Conservation (phyloP, 2,113 vertebrate species). For the Tragelaphus imberbis region DNA sequence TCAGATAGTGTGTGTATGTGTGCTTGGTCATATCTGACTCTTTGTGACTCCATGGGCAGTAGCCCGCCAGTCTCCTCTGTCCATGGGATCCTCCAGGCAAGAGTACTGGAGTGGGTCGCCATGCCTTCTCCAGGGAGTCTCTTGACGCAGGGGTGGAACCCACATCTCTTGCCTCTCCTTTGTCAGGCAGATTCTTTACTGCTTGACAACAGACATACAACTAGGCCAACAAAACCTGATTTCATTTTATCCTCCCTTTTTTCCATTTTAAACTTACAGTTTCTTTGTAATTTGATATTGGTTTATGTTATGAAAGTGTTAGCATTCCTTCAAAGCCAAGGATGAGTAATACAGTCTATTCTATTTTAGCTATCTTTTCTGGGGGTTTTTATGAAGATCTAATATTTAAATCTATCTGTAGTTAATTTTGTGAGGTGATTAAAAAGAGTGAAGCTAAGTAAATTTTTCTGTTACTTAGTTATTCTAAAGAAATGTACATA, state of each 20-base stretch:
- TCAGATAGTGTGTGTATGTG: neutral
- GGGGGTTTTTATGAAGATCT: neutral
- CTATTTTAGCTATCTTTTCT: neutral
- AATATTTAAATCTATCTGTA: neutral
- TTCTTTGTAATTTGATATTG: neutral
- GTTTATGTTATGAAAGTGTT: neutral
- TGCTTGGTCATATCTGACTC: neutral
- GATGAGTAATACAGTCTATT: neutral
- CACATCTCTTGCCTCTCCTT: neutral
- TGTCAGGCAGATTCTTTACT: neutral
- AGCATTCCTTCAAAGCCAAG: neutral
- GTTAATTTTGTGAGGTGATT: neutral
- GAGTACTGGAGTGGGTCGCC: neutral
- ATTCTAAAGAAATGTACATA: neutral
- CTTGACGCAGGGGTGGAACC: neutral
- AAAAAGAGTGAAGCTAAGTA: neutral
- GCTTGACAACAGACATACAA: neutral
- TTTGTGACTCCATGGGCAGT: neutral
- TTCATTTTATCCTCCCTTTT: neutral
- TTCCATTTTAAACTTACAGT: neutral
- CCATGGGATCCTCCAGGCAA: neutral
- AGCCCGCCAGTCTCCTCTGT: neutral
- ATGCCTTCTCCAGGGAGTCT: neutral
- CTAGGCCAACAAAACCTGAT: neutral
- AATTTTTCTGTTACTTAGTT: neutral